Evolutionary conservation across 2,797 vertebrate genomes (phyloP), one percentile per base, ranked within the genome.

Genomic region (Chelidonichthys spinosus): DNA sequence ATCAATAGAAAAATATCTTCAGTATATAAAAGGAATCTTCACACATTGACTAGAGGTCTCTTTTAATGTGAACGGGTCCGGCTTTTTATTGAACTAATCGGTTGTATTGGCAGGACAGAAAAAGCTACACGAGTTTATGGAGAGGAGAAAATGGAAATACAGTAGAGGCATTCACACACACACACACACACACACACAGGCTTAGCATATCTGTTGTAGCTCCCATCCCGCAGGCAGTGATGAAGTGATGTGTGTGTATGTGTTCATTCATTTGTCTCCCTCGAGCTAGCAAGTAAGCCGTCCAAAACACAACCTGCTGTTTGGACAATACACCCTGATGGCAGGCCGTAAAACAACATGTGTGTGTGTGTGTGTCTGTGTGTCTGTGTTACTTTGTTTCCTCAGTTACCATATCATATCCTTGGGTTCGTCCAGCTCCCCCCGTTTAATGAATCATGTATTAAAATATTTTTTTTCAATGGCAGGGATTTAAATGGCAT

Each of bases 231-330:
- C 67, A 43, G 76, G 74, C 68, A 65, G 55, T 78, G 76, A 84
- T 78, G 60, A 78, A 72, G 44, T 62, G 13, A 33, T 74, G 47
- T 40, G 36, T 69, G 74, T 61, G 52, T 79, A 6, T 65, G 35
- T 69, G 68, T 61, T 52, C 54, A 33, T 77, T 73, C 54, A 67
- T 83, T 70, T 68, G 78, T 82, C 63, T 75, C 80, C 86, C 85
- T 83, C 80, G 68, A 85, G 81, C 81, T 78, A 76, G 63, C 44
- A 63, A 83, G 70, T 52, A 86, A 87, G 68, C 82, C 18, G 62
- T 75, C 87, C 79, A 82, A 87, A 89, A 86, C 87, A 81, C 72
- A 80, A 77, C 78, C 85, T 90, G 86, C 86, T 88, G 89, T 86
- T 81, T 82, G 82, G 78, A 87, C 82, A 72, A 78, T 82, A 65